These are phyloP conservation scores for Ruditapes philippinarum DNA, from an alignment of 1,140 invertebrate genomes.

Conservation along the genomic window DNA sequence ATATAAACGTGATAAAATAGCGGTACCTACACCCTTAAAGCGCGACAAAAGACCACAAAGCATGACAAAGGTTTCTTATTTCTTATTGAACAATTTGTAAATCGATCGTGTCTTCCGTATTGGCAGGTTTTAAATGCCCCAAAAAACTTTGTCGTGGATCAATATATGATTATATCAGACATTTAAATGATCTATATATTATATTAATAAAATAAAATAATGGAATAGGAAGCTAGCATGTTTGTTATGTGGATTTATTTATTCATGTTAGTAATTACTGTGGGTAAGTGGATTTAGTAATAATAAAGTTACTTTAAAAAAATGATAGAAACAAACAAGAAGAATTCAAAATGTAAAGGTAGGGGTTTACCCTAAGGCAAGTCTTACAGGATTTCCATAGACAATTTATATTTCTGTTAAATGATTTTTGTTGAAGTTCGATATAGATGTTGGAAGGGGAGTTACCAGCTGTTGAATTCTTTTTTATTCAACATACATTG, in stretches of 20 bases:
- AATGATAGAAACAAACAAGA: no score
- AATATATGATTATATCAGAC: not conserved
- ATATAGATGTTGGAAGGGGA: no score
- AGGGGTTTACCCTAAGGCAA: no score
- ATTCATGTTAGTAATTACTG: not conserved
- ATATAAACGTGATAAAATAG: not conserved
- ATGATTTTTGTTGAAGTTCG: no score
- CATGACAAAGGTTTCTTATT: not conserved
- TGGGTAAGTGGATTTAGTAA: not conserved
- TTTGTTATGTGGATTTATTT: not conserved
- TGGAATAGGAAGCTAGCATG: not conserved
- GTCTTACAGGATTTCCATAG: no score
- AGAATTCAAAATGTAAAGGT: no score
- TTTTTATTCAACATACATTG: no score
- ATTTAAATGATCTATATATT: not conserved
- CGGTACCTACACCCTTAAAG: not conserved
- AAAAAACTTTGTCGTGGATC: not conserved
- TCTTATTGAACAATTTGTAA: not conserved
- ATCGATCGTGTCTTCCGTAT: not conserved
- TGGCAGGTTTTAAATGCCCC: not conserved
- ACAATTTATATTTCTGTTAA: no score
- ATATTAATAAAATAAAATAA: not conserved
- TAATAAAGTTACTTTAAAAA: no score
- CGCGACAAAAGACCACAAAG: not conserved
- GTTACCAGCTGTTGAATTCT: no score